Base-by-base conservation (phyloP, 2,797 vertebrate species). In the Emys orbicularis region DNA sequence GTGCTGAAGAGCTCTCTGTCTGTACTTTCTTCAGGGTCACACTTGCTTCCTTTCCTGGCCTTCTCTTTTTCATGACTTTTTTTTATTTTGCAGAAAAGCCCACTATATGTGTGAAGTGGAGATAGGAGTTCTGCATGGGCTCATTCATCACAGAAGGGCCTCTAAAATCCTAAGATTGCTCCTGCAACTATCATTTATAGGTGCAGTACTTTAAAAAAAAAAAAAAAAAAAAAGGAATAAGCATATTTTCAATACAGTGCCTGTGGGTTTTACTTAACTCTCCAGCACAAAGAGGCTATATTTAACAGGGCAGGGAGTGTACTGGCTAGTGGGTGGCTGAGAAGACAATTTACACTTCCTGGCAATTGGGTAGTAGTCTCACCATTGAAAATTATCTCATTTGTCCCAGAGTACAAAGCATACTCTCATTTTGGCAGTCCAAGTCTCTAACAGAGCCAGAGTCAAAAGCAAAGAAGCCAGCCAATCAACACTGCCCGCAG, bases 341-440 rank as follows among this genome's bases (percentile, higher is more conserved):
- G 76, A 94, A 37, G 88, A 86, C 81, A 79, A 81, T 23, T 77
- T 88, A 4, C 13, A 29, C 87, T 93, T 92, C 15, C 84, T 76
- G 61, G 47, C 6, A 94, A 81, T 59, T 89, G 90, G 79, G 1
- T 90, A 61, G 54, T 83, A 31, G 16, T 65, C 44, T 25, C 61
- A 47, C 0, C 1, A n/a, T 37, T 92, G 76, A 83, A 95, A 84
- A 88, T 47, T 8, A 5, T 74, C 68, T 47, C 12, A 53, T 41
- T 88, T 90, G 96, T 53, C 84, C 86, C 49, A 79, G 84, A 83
- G 84, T 31, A 68, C 80, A 68, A 74, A 68, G 27, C 23, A 52
- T 79, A 49, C 77, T 92, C 68, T 92, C 19, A 57, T 92, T 83
- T 85, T 95, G 92, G n/a, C 56, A 74, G 79, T 44, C 85, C 84